These are phyloP conservation scores for Thunnus maccoyii DNA, from an alignment of 2,113 vertebrate genomes.

Conservation along the genomic window DNA sequence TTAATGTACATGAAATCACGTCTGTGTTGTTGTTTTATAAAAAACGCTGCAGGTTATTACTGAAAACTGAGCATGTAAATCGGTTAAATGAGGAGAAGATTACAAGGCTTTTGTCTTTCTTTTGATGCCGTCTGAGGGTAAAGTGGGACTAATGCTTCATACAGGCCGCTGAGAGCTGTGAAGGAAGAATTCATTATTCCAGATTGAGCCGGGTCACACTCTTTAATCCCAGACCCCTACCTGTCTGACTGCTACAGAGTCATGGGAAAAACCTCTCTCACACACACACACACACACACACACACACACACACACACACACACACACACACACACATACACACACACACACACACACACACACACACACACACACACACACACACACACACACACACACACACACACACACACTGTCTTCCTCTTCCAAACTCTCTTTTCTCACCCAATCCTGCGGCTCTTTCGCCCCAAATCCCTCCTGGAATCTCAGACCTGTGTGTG, in stretches of 20 bases:
- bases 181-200: conserved; percentile 29
- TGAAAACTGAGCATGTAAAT: neutral
- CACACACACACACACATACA: conserved; percentile 44
- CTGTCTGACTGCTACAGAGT: conserved; percentile 53
- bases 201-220: conserved; percentile 50
- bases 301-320: conserved; percentile 4
- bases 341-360: conserved; percentile 20
- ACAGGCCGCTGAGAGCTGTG: conserved; percentile 6
- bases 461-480: conserved; percentile 74
- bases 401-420: conserved; percentile 32
- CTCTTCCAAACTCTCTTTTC: conserved; percentile 28
- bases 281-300: conserved; percentile 10
- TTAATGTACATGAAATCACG: neutral
- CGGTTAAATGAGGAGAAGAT: conserved; percentile 10
- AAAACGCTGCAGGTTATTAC: neutral
- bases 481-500: conserved; percentile 80
- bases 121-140: neutral
- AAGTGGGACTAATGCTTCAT: conserved; percentile 22
- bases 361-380: neutral
- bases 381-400: conserved; percentile 33
- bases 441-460: conserved; percentile 56
- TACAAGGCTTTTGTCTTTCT: neutral
- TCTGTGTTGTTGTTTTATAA: neutral
- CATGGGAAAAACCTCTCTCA: conserved; percentile 53
- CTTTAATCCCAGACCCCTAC: conserved; percentile 60